Conservation (phyloP, 2,797 vertebrate genomes). For the Knipowitschia caucasica region DNA sequence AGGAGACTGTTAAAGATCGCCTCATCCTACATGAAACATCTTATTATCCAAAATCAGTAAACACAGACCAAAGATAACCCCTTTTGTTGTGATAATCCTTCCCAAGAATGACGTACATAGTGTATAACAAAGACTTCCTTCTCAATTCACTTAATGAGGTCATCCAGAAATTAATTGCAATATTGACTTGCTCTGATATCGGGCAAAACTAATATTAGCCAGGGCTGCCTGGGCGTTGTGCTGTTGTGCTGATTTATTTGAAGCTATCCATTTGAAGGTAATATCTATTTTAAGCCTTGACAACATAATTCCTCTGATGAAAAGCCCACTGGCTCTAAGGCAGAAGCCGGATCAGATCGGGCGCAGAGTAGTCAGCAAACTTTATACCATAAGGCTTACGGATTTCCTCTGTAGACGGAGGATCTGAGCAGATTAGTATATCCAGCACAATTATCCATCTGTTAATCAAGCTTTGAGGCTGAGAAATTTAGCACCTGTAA, state of each 20-base stretch:
- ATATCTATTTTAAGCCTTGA: conserved; percentile 16
- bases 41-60: too few species aligned
- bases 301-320: conserved; percentile 17
- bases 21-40: too few species aligned
- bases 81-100: not conserved
- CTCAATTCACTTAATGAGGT: conserved; percentile 8
- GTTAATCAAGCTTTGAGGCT: conserved; percentile 11
- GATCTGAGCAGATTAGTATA: conserved; percentile 12
- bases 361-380: conserved; percentile 12
- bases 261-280: conserved; percentile 16
- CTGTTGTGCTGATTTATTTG: conserved; percentile 17
- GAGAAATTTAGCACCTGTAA: conserved; percentile 6
- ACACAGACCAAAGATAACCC: not conserved
- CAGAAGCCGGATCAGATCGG: conserved; percentile 9
- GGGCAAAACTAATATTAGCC: conserved; percentile 9
- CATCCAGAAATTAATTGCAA: conserved; percentile 9
- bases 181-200: conserved; percentile 12
- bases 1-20: too few species aligned
- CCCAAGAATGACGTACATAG: not conserved
- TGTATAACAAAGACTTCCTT: conserved; percentile 7
- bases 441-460: conserved; percentile 5
- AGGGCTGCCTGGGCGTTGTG: conserved; percentile 3
- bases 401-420: conserved; percentile 12
- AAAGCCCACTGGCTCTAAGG: conserved; percentile 9
- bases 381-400: conserved; percentile 12